These are phyloP conservation scores for Diachasmimorpha longicaudata DNA, from an alignment of 1,140 invertebrate species.

Conservation along the genomic window DNA sequence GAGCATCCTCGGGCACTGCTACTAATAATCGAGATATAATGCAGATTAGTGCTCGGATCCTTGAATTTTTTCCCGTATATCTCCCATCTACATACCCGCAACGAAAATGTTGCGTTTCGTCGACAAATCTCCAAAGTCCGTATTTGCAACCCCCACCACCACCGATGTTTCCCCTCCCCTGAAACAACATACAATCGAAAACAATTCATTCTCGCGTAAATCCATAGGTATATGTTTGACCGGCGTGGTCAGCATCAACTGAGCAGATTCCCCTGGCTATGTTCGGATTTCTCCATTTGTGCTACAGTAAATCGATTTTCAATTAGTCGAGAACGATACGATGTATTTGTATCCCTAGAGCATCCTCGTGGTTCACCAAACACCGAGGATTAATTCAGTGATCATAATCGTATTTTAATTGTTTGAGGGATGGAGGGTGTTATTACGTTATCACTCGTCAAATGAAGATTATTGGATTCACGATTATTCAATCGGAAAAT, in stretches of 20 bases:
- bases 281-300: not conserved
- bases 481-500: not conserved
- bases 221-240: slow-evolving; percentile 19
- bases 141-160: not conserved
- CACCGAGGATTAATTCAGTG: slow-evolving; percentile 17
- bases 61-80: not conserved
- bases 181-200: slow-evolving; percentile 29
- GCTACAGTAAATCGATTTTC: slow-evolving; percentile 29
- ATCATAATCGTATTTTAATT: slow-evolving; percentile 15
- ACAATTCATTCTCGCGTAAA: slow-evolving; percentile 34
- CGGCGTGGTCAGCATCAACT: slow-evolving; percentile 27
- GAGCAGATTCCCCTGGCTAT: not conserved
- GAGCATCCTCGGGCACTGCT: slow-evolving; percentile 23
- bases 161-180: slow-evolving; percentile 11
- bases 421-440: not conserved
- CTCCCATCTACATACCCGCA: not conserved
- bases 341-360: not conserved
- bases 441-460: not conserved
- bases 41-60: slow-evolving; percentile 28
- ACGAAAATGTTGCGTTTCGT: not conserved
- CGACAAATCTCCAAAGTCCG: not conserved
- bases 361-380: not conserved
- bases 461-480: not conserved
- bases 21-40: slow-evolving; percentile 36
- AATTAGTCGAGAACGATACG: slow-evolving; percentile 21